These are phyloP conservation scores for Andrena marginata DNA, from an alignment of 2,888 invertebrate species.

Conservation along the genomic window DNA sequence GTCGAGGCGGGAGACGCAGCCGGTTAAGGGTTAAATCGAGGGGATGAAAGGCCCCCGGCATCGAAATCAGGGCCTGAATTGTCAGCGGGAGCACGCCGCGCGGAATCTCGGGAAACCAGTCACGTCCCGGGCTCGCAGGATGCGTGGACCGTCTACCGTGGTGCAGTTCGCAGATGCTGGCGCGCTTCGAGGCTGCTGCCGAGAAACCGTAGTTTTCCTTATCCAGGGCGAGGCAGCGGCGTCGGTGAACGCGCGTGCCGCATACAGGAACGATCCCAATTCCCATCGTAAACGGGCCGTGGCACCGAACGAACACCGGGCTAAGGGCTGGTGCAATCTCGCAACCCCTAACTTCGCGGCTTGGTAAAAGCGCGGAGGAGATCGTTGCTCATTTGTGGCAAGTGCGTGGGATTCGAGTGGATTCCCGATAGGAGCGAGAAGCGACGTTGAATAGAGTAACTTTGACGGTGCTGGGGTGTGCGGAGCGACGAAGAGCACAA, in stretches of 20 bases:
- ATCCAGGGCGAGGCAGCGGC: slow-evolving; percentile 29
- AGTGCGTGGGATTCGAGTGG: not conserved
- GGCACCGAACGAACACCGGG: not conserved
- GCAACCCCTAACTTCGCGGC: not conserved
- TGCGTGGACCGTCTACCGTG: slow-evolving; percentile 34
- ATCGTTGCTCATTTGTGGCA: not conserved
- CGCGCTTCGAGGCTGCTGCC: not conserved
- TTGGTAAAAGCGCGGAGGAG: not conserved
- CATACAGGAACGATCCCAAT: slow-evolving; percentile 35
- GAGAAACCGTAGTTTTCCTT: slow-evolving; percentile 37
- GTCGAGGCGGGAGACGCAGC: not conserved
- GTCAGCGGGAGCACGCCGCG: slow-evolving; percentile 18
- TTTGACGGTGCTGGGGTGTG: too few species aligned
- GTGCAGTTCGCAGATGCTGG: slow-evolving; percentile 27
- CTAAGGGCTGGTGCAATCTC: slow-evolving; percentile 4
- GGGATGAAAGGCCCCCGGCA: not conserved
- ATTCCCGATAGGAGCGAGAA: too few species aligned
- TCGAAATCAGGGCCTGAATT: slow-evolving; percentile 26
- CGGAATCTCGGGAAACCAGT: slow-evolving; percentile 32
- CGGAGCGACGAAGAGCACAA: too few species aligned
- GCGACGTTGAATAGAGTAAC: too few species aligned
- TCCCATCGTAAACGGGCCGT: slow-evolving; percentile 8
- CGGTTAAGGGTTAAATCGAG: slow-evolving; percentile 36
- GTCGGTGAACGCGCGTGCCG: slow-evolving; percentile 22
- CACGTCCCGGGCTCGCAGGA: slow-evolving; percentile 38